Conservation (phyloP, 2,888 invertebrate species). For the Stenoptilia bipunctidactyla region DNA sequence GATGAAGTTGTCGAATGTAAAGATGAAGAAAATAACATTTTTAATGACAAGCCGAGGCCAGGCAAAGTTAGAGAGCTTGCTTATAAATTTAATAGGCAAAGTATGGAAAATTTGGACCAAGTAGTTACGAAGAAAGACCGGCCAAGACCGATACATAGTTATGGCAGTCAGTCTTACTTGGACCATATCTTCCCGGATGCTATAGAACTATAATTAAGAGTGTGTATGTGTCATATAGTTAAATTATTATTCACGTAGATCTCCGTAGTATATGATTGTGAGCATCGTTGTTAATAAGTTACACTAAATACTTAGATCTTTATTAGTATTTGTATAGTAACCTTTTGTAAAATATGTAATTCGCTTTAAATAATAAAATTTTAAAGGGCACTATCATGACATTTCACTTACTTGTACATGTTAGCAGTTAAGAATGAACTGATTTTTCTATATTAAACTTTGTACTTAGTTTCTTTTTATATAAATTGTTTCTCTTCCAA, state of each 20-base stretch:
- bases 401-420: not conserved
- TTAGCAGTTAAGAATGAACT: too few relatives aligned
- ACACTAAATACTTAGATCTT: not conserved
- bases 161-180: conserved; percentile 71
- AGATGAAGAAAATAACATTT: conserved; percentile 13
- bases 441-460: too few relatives aligned
- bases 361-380: not conserved
- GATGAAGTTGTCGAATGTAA: conserved; percentile 11
- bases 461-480: not conserved
- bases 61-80: conserved; percentile 62
- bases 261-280: conserved; percentile 8
- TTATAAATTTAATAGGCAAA: conserved; percentile 49
- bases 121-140: conserved; percentile 45
- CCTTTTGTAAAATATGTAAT: not conserved
- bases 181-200: conserved; percentile 74
- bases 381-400: not conserved
- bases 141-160: conserved; percentile 71
- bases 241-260: conserved; percentile 6
- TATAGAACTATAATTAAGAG: conserved; percentile 43
- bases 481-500: not conserved
- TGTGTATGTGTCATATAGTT: conserved; percentile 14
- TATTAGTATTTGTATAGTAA: not conserved
- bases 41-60: conserved; percentile 40
- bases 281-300: not conserved
- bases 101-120: conserved; percentile 27